These are phyloP conservation scores for Lagopus muta DNA, from an alignment of 2,113 vertebrate species.

Conservation along the genomic window DNA sequence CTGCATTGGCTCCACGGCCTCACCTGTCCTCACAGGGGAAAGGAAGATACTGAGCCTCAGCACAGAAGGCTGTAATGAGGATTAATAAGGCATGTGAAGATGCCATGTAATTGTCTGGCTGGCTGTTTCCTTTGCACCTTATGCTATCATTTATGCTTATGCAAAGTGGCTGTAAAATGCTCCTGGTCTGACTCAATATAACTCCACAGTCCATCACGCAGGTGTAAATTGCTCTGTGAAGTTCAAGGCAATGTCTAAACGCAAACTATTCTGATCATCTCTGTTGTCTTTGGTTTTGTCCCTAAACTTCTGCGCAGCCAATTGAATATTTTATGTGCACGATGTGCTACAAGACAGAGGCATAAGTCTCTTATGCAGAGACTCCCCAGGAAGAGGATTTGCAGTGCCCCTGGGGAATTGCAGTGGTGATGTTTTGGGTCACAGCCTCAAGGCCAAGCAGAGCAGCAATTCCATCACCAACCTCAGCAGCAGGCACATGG, in stretches of 20 bases:
- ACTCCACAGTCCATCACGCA: not conserved
- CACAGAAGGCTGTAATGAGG: constrained; percentile 67
- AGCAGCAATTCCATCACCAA: not conserved
- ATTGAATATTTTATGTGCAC: not conserved
- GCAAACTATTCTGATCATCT: constrained; percentile 8
- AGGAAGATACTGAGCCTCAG: constrained; percentile 8
- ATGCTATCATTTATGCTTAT: constrained; percentile 58
- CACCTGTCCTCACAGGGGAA: not conserved
- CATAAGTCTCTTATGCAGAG: not conserved
- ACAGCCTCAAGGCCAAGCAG: not conserved
- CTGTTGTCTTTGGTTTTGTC: not conserved
- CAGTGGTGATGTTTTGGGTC: not conserved
- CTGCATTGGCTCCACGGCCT: constrained; percentile 25
- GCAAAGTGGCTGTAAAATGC: constrained; percentile 67
- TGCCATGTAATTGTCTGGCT: constrained; percentile 54
- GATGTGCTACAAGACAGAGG: not conserved
- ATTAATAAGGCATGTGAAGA: constrained; percentile 72
- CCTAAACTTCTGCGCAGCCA: not conserved
- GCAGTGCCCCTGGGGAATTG: not conserved
- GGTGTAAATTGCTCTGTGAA: constrained; percentile 64
- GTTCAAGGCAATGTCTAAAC: constrained; percentile 3
- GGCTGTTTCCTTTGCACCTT: constrained; percentile 70
- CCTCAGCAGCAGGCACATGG: not conserved
- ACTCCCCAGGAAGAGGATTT: not conserved
- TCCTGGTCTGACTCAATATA: constrained; percentile 30